phyloP scores from a whole-genome alignment of 2,888 invertebrate species.

The Germaria angustata region DNA sequence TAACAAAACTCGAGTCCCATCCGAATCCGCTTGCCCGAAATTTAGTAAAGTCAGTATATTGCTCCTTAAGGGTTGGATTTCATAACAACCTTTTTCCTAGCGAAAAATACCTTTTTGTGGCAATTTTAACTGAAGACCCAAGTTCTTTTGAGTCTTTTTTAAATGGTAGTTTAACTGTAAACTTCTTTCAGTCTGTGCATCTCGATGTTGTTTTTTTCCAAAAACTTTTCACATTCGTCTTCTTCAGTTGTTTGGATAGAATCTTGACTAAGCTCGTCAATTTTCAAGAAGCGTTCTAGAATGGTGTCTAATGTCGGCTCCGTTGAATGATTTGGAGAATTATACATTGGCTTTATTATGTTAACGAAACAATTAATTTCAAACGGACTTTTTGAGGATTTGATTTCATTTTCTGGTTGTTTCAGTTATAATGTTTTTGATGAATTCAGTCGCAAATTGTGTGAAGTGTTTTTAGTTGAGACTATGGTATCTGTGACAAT shows the following conservation, averaged over 20 bases:
- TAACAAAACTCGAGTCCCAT: too few relatives aligned
- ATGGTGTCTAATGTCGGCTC: neutral
- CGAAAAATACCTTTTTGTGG: too few relatives aligned
- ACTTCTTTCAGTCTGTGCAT: constrained; percentile 11
- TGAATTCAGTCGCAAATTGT: neutral
- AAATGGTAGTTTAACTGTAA: constrained; percentile 1
- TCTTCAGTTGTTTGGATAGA: constrained; percentile 7
- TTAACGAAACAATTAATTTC: neutral
- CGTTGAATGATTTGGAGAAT: neutral
- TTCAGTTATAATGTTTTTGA: neutral
- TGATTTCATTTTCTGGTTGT: too few relatives aligned
- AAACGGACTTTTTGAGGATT: neutral
- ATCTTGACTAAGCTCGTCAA: neutral
- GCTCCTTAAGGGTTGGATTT: too few relatives aligned
- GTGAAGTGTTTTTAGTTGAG: neutral
- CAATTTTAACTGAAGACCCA: too few relatives aligned
- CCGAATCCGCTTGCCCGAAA: too few relatives aligned
- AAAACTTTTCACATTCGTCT: constrained; percentile 12
- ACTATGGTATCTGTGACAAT: neutral
- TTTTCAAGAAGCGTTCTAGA: constrained; percentile 36
- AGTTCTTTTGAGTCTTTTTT: too few relatives aligned
- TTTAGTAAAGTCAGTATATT: too few relatives aligned
- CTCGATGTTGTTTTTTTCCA: neutral
- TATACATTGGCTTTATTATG: neutral
- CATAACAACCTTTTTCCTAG: too few relatives aligned